Evolutionary conservation across 2,888 invertebrate genomes (phyloP), one percentile per base, ranked within the genome.

Genomic region (Pseudococcus longispinus): DNA sequence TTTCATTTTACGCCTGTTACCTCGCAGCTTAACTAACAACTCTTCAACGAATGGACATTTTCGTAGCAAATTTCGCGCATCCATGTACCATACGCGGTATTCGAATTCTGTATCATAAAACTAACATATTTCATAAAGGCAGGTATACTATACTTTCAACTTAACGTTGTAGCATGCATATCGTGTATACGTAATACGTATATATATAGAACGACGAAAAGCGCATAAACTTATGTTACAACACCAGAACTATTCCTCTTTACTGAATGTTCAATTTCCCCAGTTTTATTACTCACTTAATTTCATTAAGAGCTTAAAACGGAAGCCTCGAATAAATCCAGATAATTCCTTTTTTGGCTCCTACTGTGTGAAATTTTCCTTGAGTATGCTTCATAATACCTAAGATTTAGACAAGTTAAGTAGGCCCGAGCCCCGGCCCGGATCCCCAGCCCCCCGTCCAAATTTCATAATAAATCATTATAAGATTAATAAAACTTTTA

Each of bases 271-370:
- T 86, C 86, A 77, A 77, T 77, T 86, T 44, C 77, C 74, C 46
- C n/a, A 77, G 80, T 86, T 86, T 86, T 86, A 86, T 77, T 86
- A 80, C 77, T 80, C 80, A 74, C 80, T 86, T 80, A 86, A 86
- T 86, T 86, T 86, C 80, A 86, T 86, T 80, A 86, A 86, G 51
- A 86, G 86, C 86, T 86, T 86, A 86, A 29, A 77, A 80, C 77
- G 86, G 74, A 86, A 86, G 55, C 46, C 80, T 51, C 86, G 80
- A 86, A 80, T 86, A 86, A 86, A 86, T 86, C 86, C 77, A 74
- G 77, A 86, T 86, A 86, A 86, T 86, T 77, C 86, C 86, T 51
- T 86, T 86, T 86, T 80, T 80, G 74, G 86, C 80, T 86, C 77
- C 29, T 42, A 77, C 77, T 32, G 37, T 37, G 77, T 51, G 77